Base-by-base conservation (phyloP, 2,113 vertebrate species). In the Indicator maculatus region DNA sequence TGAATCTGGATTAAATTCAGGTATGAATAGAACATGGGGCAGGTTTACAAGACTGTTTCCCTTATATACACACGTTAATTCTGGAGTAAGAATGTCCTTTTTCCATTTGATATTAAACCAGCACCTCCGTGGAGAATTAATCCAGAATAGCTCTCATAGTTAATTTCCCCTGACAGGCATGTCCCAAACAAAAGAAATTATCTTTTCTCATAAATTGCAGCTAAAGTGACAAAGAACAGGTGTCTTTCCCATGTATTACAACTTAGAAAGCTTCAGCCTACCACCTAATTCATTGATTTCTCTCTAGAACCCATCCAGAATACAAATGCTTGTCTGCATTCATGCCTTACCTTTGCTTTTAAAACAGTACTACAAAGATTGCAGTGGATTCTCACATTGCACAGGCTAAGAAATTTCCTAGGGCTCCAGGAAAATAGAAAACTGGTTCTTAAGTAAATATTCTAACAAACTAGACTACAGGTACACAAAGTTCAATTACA, bases 151-250 rank as follows among this genome's bases (percentile, higher is more conserved):
- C n/a, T 78, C 41, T 58, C 3, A 1, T 12, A 64, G 53, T 71
- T 88, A 39, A 81, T 88, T 92, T 93, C 69, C 73, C 30, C 47
- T 53, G 50, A 66, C 74, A 92, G 77, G 65, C 45, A 55, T 31
- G 16, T 15, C 75, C 26, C 64, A 67, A 77, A 93, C n/a, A 94
- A 88, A 82, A 88, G 31, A 83, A 88, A 95, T 74, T 64, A 72
- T 41, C 21, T 93, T 88, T 93, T 94, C 44, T 76, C 89, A 47
- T 31, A 90, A 93, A 87, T 64, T 86, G 20, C 31, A 88, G 12
- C 31, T 65, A 67, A 90, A 89, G 8, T 63, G 7, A 59, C 15
- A 73, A 89, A 75, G 24, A 82, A 44, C 11, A 83, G 66, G 72
- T 84, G 15, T 3, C 78, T 89, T 75, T 65, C 5, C 39, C 16